Evolutionary conservation across 2,888 invertebrate species (phyloP).

Genomic region (Heteromurus nitidus): DNA sequence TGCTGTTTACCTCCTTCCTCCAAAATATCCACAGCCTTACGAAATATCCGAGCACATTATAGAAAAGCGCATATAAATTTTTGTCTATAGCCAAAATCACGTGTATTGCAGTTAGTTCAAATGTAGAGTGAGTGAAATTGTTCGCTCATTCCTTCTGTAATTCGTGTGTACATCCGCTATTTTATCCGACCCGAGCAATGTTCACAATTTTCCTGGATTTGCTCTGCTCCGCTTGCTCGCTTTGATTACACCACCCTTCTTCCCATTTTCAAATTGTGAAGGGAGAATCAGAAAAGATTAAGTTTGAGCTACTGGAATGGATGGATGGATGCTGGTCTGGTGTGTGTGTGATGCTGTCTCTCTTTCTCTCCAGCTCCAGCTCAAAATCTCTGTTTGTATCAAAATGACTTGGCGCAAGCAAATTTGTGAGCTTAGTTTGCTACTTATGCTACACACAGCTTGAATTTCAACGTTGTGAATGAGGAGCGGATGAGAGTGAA

Average conservation of each 20-base stretch:
- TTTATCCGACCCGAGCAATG: constrained; percentile 13
- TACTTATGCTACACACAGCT: no score
- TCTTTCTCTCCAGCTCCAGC: background rate
- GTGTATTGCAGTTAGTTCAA: no score
- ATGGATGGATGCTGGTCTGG: background rate
- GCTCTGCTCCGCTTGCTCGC: background rate
- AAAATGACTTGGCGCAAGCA: background rate
- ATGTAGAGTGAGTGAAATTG: constrained; percentile 3
- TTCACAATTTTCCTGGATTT: constrained; percentile 9
- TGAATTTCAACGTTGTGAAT: background rate
- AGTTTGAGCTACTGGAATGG: constrained; percentile 20
- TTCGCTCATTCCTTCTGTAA: constrained; percentile 8
- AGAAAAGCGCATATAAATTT: no score
- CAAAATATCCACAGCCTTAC: no score
- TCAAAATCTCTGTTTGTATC: background rate
- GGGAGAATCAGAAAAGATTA: constrained; percentile 16
- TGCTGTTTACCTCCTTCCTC: no score
- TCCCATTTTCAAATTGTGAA: constrained; percentile 15
- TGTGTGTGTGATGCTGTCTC: background rate
- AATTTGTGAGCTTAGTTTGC: no score
- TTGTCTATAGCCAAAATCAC: no score
- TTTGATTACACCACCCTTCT: constrained; percentile 23
- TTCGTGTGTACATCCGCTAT: background rate
- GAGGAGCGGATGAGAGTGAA: constrained; percentile 16
- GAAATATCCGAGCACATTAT: no score